Evolutionary conservation across 2,113 vertebrate genomes (phyloP).

Genomic region (Ceuthmochares aereus): DNA sequence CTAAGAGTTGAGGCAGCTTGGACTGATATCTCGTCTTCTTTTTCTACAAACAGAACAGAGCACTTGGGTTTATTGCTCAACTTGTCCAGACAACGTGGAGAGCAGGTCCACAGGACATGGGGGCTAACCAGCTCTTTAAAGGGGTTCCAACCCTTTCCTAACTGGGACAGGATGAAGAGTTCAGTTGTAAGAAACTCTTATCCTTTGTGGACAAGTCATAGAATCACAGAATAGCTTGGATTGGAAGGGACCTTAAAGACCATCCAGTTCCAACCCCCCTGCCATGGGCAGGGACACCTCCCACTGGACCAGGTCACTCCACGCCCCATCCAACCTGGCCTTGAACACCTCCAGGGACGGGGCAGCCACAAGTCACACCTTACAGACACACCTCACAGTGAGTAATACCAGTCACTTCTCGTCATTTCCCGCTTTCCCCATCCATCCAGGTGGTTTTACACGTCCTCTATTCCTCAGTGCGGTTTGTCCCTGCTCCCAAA

Average conservation of each 20-base stretch:
- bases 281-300: no score
- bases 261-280: no score
- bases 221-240: no score
- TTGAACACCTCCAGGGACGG: no score
- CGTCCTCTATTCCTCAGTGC: fast-evolving
- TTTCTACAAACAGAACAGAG: not conserved
- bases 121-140: not conserved
- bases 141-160: not conserved
- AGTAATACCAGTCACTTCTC: not conserved
- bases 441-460: not conserved
- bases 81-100: not conserved
- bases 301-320: no score
- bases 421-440: not conserved
- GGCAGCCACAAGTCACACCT: no score
- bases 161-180: not conserved
- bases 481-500: not conserved
- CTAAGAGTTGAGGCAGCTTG: not conserved
- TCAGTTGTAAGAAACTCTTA: not conserved
- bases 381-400: not conserved
- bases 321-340: no score
- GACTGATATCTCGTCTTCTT: not conserved
- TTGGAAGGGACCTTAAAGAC: no score
- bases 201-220: not conserved
- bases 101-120: not conserved
- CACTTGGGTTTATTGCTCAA: not conserved